phyloP scores from a whole-genome alignment of 2,113 vertebrate genomes.

The Macrotus californicus region DNA sequence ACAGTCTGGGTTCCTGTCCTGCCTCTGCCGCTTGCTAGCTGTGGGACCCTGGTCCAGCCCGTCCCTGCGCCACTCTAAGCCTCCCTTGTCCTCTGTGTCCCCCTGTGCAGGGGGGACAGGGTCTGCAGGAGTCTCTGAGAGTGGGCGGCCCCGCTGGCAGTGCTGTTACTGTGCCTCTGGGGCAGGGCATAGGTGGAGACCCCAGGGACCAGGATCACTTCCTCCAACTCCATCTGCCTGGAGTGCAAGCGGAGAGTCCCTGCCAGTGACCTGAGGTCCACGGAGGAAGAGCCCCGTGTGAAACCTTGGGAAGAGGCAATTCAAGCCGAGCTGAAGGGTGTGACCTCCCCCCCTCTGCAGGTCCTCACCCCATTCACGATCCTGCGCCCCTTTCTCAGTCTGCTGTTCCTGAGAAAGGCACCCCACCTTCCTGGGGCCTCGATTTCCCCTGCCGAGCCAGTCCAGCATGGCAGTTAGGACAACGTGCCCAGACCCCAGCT shows the following conservation, averaged over 20 bases:
- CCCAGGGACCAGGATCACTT: background rate
- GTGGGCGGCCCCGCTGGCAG: fast-evolving
- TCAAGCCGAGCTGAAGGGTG: background rate
- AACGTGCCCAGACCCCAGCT: background rate
- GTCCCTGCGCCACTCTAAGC: background rate
- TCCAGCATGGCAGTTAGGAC: background rate
- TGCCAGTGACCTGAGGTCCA: background rate
- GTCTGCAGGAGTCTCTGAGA: background rate
- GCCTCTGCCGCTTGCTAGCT: background rate
- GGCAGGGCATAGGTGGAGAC: background rate
- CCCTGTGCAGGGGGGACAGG: background rate
- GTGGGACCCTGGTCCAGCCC: background rate
- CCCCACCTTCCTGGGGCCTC: background rate
- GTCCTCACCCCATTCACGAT: background rate
- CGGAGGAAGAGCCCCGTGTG: background rate
- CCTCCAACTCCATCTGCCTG: background rate
- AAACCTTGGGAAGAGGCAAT: background rate
- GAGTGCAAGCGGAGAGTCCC: background rate
- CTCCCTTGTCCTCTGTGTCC: background rate
- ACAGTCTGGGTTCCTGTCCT: background rate
- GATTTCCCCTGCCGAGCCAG: background rate
- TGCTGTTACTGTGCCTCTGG: background rate
- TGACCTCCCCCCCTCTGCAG: background rate
- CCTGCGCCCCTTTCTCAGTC: background rate
- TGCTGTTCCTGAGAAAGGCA: background rate